Evolutionary conservation across 2,113 vertebrate species (phyloP).

Genomic region (Balaenoptera acutorostrata): DNA sequence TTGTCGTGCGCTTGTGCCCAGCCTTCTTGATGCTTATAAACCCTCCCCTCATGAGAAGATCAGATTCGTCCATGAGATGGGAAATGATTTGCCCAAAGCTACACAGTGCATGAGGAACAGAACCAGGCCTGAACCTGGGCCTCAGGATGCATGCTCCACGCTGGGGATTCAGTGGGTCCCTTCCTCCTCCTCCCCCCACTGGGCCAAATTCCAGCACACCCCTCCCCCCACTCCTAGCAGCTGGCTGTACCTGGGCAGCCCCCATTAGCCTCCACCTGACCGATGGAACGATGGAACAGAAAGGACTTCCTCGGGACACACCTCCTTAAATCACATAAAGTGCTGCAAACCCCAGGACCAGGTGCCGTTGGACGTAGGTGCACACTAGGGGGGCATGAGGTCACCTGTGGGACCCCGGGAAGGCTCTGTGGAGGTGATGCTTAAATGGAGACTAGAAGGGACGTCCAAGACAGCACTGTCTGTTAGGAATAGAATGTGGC

Average conservation of each 20-base stretch:
- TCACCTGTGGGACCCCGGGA: neutral
- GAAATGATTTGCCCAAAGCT: neutral
- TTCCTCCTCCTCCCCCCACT: neutral
- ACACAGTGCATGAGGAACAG: fast-evolving
- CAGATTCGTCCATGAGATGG: neutral
- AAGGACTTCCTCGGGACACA: neutral
- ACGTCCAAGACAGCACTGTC: neutral
- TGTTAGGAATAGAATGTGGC: neutral
- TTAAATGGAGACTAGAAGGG: neutral
- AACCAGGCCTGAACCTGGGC: neutral
- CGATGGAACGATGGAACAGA: neutral
- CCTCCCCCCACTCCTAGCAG: neutral
- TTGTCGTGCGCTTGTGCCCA: neutral
- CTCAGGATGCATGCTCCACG: neutral
- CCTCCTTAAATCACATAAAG: neutral
- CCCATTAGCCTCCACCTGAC: neutral
- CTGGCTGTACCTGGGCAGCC: neutral
- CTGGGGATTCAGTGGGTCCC: neutral
- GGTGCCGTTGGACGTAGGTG: neutral
- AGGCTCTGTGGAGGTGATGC: neutral
- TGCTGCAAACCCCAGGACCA: no score
- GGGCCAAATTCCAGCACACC: neutral
- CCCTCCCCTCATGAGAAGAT: neutral
- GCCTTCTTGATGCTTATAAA: neutral
- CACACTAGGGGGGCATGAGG: neutral